Evolutionary conservation across 2,888 invertebrate genomes (phyloP), one percentile per base, ranked within the genome.

Genomic region (Icerya purchasi): DNA sequence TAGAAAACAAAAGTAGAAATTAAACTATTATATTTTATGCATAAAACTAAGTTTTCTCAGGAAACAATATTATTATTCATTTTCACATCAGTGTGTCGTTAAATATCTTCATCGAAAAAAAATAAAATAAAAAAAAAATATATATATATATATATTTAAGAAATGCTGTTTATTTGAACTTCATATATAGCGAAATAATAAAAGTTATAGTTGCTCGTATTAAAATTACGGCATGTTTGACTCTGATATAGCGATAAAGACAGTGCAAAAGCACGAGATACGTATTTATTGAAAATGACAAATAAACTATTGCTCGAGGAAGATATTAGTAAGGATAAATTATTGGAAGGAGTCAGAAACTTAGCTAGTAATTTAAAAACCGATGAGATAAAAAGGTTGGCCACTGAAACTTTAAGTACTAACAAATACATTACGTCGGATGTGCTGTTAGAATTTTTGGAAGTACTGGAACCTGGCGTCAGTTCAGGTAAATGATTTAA

Each of bases 241-340:
- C n/a, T n/a, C n/a, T n/a, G n/a, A 65, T 67, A 23, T 66, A 86
- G 86, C 70, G 90, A 86, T 65, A 86, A 84, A 69, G 87, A 87
- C 71, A 90, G 87, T 61, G 84, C 84, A 66, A 80, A 86, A 66
- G 86, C 90, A 0, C 80, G 88, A 65, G 94, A 94, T 71, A 77
- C 92, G 58, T 90, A 93, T 72, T 74, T 90, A 54, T 75, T 92
- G 62, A 82, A 87, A 68, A 83, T 86, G 65, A 71, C 87, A 23
- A 80, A 83, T 62, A 79, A 78, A 51, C 76, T 78, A 62, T 70
- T 87, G 19, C 81, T 81, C 67, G 77, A 78, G 56, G 74, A 75
- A 51, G 73, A 76, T 18, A 70, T 71, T 22, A 71, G 76, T 20
- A 68, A 73, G 1, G 77, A 78, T 22, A 75, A 74, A 64, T 71